Evolutionary conservation across 2,797 vertebrate genomes (phyloP).

Genomic region (Dromococcyx pavoninus): DNA sequence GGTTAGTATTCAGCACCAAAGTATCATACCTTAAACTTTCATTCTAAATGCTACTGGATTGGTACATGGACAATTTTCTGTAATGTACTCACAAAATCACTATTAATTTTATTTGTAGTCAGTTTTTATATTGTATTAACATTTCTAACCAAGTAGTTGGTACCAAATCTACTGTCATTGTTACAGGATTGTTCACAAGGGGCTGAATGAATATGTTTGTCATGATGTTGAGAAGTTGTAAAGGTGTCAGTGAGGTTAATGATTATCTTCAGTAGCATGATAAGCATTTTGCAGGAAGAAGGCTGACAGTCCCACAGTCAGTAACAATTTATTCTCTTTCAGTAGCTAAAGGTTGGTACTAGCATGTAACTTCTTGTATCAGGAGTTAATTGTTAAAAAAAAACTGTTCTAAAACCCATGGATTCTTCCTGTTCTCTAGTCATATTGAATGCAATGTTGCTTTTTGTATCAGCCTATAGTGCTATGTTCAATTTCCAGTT

Average conservation of each 20-base stretch:
- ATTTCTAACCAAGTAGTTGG: neutral
- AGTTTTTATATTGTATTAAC: neutral
- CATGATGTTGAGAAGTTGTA: neutral
- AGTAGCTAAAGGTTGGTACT: neutral
- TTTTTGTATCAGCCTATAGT: neutral
- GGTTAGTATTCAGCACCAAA: neutral
- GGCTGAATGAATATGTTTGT: neutral
- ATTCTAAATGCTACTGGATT: neutral
- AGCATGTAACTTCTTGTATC: neutral
- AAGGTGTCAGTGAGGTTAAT: neutral
- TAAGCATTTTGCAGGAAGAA: neutral
- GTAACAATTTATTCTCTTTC: neutral
- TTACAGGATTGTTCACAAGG: neutral
- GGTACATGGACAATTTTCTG: neutral
- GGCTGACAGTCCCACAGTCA: neutral
- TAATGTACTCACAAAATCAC: neutral
- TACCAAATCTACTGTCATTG: neutral
- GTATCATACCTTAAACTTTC: neutral
- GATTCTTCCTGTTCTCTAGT: neutral
- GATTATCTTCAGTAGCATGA: neutral
- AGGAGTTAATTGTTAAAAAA: neutral
- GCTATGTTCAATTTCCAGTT: neutral
- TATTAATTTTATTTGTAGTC: neutral
- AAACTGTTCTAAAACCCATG: neutral
- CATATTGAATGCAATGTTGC: neutral